A percentile compares a stretch with the other conserved stretches of the same genome.
Conservation (phyloP, 2,797 vertebrate genomes). For the Bovichtus diacanthus region DNA sequence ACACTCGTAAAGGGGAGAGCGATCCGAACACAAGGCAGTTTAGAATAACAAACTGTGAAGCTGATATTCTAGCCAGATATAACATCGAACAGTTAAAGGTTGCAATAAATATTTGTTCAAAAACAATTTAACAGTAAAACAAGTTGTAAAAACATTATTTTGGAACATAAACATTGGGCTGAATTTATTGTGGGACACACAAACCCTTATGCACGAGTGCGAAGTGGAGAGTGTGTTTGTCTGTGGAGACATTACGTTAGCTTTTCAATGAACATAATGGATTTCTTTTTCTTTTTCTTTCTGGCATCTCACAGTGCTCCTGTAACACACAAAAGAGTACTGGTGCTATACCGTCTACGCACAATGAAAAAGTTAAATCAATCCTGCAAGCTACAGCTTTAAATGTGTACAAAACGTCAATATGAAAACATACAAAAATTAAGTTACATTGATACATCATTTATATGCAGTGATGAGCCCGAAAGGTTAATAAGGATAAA, state of each 20-base stretch:
- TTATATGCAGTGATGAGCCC: conserved; percentile 98
- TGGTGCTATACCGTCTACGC: conserved; percentile 78
- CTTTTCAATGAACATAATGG: conserved; percentile 57
- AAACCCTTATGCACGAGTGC: conserved; percentile 82
- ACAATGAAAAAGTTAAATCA: conserved; percentile 92
- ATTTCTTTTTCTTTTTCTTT: conserved; percentile 45
- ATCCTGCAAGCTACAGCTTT: conserved; percentile 96
- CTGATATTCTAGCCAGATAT: conserved; percentile 63
- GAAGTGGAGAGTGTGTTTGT: conserved; percentile 77
- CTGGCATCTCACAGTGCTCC: conserved; percentile 90
- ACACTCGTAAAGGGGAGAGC: conserved; percentile 81
- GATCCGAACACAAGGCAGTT: conserved; percentile 79
- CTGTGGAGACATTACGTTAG: conserved; percentile 67
- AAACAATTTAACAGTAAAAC: conserved; percentile 61
- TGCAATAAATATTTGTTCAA: conserved; percentile 62
- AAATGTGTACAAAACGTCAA: conserved; percentile 93
- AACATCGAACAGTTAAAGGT: conserved; percentile 77
- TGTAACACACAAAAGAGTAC: conserved; percentile 70
- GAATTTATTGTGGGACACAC: conserved; percentile 80
- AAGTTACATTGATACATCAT: conserved; percentile 96
- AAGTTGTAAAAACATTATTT: conserved; percentile 54
- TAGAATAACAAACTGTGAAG: conserved; percentile 58
- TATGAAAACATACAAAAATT: conserved; percentile 96
- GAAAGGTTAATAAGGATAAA: conserved; percentile 96
- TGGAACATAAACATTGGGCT: conserved; percentile 66